Evolutionary conservation across 2,113 vertebrate genomes (phyloP), one percentile per base, ranked within the genome.

Genomic region (Podarcis raffonei): DNA sequence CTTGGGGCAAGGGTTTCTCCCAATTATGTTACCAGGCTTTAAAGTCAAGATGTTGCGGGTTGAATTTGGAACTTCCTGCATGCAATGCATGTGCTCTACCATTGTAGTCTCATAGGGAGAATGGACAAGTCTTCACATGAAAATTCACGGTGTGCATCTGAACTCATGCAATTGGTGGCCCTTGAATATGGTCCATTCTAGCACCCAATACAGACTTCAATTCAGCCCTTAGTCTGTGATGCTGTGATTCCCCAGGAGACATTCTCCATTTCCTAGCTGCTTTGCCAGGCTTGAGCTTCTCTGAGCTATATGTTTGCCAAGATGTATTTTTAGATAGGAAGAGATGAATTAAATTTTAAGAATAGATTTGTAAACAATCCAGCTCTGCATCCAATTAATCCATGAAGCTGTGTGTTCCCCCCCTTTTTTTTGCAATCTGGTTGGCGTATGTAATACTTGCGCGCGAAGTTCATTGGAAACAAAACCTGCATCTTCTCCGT

Each of bases 341-440:
- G 48, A 39, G 62, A 39, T 82, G 20, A 59, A 27, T 57, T 59
- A 57, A 39, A 81, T 42, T 62, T 81, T 81, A 25, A 25, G 20
- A 66, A 65, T 12, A 81, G n/a, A 66, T 42, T 68, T 68, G 22
- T 30, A 83, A 83, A 39, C 35, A 68, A 76, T 68, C 53, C 25
- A 6, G 22, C 27, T 69, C 13, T 83, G 37, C 37, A 69, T 83
- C 81, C 65, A 83, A n/a, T 83, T 69, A 83, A 69, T 69, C 65
- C 27, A 48, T 25, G 8, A 42, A 69, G 39, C 39, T 18, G 16
- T 25, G 48, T 23, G 48, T 83, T 89, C 88, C 0, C 3, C 48
- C 92, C 48, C 91, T 89, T 85, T 76, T 57, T 16, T 71, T 90
- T 65, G 18, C 82, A 8, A 59, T 75, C 82, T 88, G 74, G 1